A percentile compares a stretch with the other conserved stretches of the same genome.
Evolutionary conservation across 37 sponge, comb jelly and placozoan species (phyloP).

Genomic region (Dysidea cf. avara): DNA sequence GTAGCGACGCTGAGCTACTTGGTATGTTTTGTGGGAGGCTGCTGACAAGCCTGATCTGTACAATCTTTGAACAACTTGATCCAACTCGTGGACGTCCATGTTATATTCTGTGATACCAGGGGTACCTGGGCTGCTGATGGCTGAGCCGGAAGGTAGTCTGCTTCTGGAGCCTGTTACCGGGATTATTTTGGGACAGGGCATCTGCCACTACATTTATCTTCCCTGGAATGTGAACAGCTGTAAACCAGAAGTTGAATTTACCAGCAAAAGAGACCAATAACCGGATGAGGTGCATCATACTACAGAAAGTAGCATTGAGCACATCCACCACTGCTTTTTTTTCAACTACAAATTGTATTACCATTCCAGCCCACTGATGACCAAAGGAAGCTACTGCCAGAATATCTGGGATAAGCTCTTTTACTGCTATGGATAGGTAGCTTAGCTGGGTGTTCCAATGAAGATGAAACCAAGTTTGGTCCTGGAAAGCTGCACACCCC

Average conservation of each 20-base stretch:
- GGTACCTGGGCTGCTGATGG: conserved; percentile 1
- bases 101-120: no score
- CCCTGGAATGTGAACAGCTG: no score
- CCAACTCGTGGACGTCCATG: no score
- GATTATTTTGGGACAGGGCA: conserved; percentile 45
- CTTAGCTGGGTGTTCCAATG: no score
- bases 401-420: conserved; percentile 32
- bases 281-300: conserved; percentile 28
- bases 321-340: conserved; percentile 22
- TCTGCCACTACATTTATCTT: conserved; percentile 42
- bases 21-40: conserved; percentile 27
- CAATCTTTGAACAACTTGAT: conserved; percentile 13
- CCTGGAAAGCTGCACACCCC: no score
- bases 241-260: no score
- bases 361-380: not conserved
- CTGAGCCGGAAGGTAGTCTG: not conserved
- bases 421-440: no score
- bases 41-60: conserved; percentile 9
- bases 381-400: conserved; percentile 21
- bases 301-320: conserved; percentile 1
- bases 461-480: no score
- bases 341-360: conserved; percentile 10
- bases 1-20: conserved; percentile 14
- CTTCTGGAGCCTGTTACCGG: conserved; percentile 2
- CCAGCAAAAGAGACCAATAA: conserved; percentile 27